Evolutionary conservation across 2,797 vertebrate genomes (phyloP).

Genomic region (Centroberyx gerrardi): DNA sequence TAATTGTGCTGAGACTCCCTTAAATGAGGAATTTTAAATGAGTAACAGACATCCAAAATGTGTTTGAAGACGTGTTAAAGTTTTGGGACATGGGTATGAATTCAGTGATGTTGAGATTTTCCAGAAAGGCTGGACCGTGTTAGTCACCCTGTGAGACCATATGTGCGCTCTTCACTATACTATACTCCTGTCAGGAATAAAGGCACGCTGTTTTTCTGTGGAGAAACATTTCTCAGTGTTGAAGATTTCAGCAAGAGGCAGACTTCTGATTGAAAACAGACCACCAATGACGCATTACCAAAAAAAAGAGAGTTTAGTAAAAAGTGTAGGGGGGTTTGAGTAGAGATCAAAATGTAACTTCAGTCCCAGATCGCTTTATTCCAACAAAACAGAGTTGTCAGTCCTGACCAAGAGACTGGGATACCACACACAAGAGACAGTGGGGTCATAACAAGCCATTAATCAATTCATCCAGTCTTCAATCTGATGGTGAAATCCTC

Average conservation of each 20-base stretch:
- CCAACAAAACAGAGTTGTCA: not conserved
- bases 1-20: too few relatives aligned
- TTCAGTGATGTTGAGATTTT: not conserved
- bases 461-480: not conserved
- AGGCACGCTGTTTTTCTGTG: not conserved
- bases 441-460: not conserved
- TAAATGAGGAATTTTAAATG: not conserved
- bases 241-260: slow-evolving; percentile 16
- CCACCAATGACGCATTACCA: not conserved
- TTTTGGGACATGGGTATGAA: too few relatives aligned
- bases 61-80: not conserved
- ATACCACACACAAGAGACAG: not conserved
- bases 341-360: not conserved
- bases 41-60: not conserved
- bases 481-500: not conserved
- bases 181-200: not conserved
- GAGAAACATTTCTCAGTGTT: not conserved
- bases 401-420: not conserved
- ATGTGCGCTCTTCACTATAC: not conserved
- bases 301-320: not conserved
- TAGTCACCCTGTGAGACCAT: not conserved
- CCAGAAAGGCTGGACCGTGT: not conserved
- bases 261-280: slow-evolving; percentile 12
- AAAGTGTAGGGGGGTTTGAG: not conserved
- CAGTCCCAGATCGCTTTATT: not conserved